Base-by-base conservation (phyloP, 2,113 vertebrate genomes). In the Corvus cornix region DNA sequence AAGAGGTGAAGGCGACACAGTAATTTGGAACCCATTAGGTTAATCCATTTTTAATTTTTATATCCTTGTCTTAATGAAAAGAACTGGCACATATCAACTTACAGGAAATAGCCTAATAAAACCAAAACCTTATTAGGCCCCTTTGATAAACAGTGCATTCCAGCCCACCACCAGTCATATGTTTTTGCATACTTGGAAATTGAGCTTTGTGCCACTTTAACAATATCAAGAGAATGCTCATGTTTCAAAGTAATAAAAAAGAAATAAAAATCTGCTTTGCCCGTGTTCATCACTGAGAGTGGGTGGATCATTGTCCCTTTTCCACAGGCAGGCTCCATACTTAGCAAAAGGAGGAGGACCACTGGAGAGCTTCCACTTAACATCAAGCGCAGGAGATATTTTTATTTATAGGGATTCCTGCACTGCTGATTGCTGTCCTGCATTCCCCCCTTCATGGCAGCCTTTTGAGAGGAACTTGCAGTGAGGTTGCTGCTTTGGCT, bases 21-120 rank as follows among this genome's bases (percentile, higher is more conserved):
- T 96, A 90, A 95, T 96, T 96, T 97, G 92, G 95, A 90, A 90
- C 79, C 88, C 88, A 94, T 95, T 97, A 94, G 44, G 88, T 74
- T 96, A 95, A 96, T 94, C 93, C 90, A 96, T 95, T 96, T 96
- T 96, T 97, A 96, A 93, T 96, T 97, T 97, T 95, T 95, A 94
- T 95, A 92, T 95, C 86, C 85, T 79, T 93, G 82, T 88, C 72
- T 84, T 97, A 95, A 96, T 93, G 95, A 96, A 96, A 96, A 96
- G 93, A 81, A 78, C 92, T 84, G 96, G 82, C 82, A 86, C 60
- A 16, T 94, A 95, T 95, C 90, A 84, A 22, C 87, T 96, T 95
- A 84, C 93, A 97, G 95, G 96, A 97, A 96, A 96, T 78, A 90
- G 88, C 64, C 88, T 78, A 95, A 96, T 97, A 96, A 97, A 97